Base-by-base conservation (phyloP, 2,113 vertebrate species). In the Saccopteryx bilineata region DNA sequence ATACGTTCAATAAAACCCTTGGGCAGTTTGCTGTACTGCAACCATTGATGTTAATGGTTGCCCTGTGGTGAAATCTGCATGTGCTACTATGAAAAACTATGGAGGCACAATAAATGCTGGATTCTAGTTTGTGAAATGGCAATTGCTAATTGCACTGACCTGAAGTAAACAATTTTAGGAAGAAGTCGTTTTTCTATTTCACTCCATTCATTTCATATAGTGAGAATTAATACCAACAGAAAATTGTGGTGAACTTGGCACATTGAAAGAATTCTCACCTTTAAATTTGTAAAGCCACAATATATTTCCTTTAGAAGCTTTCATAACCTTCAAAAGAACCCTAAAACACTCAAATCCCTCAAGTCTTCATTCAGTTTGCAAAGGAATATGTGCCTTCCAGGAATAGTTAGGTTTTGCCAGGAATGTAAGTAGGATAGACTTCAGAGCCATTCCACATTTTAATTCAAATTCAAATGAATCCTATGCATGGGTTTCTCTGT, bases 381-480 rank as follows among this genome's bases (percentile, higher is more conserved):
- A 60, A 91, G 80, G 71, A 58, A 54, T 88, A 75, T 81, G 33
- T 90, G 79, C 28, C 78, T 96, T 92, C 88, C 19, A 91, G 91
- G 23, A 95, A 91, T 83, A 31, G 69, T 93, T 80, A 93, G 39
- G 12, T 54, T 95, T 96, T 96, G 50, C 86, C 91, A 93, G 48
- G 93, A 88, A 76, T 50, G 28, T 92, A 96, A 97, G 90, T 85
- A 90, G 39, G 86, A 95, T 17, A 89, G 88, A 80, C 17, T 76
- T 87, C 56, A 46, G 75, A 89, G 19, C 7, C 54, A 91, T 94
- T 74, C 78, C 60, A 89, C 10, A 48, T 91, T 95, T 93, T 90
- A 91, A 96, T 94, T 97, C 91, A 94, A 78, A 96, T 96, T 91
- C 50, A 95, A 14, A 71, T 76, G 95, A 95, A 89, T 79, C 17